These are phyloP conservation scores for Xiphophorus birchmanni DNA, from an alignment of 2,797 vertebrate species.

Conservation along the genomic window DNA sequence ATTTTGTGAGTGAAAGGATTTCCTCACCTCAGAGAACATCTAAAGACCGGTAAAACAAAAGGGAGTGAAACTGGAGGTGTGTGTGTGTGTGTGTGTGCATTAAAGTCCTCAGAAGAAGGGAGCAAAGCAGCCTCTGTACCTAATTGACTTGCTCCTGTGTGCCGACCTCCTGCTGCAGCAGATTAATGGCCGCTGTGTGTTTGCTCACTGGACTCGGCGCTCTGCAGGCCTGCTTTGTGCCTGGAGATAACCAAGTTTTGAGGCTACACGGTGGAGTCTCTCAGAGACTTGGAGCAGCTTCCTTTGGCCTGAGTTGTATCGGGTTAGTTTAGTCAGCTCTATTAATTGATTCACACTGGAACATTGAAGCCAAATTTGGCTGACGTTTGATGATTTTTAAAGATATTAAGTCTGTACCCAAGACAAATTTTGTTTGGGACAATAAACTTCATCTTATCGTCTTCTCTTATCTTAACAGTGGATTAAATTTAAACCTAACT, in stretches of 20 bases:
- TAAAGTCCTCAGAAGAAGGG: conserved; percentile 15
- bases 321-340: conserved; percentile 1
- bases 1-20: not conserved
- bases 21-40: not conserved
- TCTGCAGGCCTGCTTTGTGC: conserved; percentile 27
- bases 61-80: not conserved
- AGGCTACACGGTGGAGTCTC: not conserved
- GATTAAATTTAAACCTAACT: not conserved
- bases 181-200: conserved; percentile 46
- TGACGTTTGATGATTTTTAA: not conserved
- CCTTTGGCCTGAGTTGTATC: conserved; percentile 2
- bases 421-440: too few relatives aligned
- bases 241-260: not conserved
- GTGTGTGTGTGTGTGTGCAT: not conserved
- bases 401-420: too few relatives aligned
- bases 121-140: conserved; percentile 37
- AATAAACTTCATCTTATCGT: too few relatives aligned
- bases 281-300: not conserved
- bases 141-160: conserved; percentile 55
- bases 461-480: too few relatives aligned
- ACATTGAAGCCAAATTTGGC: not conserved
- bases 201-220: conserved; percentile 15
- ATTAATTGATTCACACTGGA: not conserved
- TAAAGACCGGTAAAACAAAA: not conserved
- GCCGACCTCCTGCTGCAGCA: conserved; percentile 44